Evolutionary conservation across 2,888 invertebrate species (phyloP), one percentile per base, ranked within the genome.

Genomic region (Mantis religiosa): DNA sequence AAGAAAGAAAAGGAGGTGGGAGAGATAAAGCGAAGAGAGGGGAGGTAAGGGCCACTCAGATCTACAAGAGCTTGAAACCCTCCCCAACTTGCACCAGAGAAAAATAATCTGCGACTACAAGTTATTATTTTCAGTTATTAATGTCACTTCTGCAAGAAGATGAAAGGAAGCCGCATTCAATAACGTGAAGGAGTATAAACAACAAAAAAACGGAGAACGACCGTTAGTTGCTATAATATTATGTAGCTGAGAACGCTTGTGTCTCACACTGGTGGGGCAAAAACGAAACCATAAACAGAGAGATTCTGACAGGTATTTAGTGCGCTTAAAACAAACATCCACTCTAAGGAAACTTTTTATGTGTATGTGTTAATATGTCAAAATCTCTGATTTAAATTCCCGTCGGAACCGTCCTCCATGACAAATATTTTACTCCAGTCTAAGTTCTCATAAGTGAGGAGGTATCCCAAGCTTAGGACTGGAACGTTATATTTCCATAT

Each of bases 21-120:
- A 47, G 86, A 83, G 54, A 86, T 82, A 82, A 87, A 88, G 84
- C 71, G 82, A 30, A 87, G n/a, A 89, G 84, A 85, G 28, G 87
- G 87, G 47, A 83, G 89, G 87, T 88, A 83, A 81, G 86, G 89
- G 82, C 85, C 85, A 88, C 88, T 84, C 92, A 89, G 91, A 92
- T 91, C 92, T 88, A 90, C 90, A 90, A 90, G 89, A 91, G 88
- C 85, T 83, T 87, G 88, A 82, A 84, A 82, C 84, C 87, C 89
- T 84, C 83, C 90, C 20, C 54, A 71, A 71, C 54, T 71, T 71
- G 54, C 54, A 71, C 54, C 54, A 71, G 54, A 71, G 54, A 71
- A 71, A 71, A 71, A 71, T 71, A 71, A 71, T 71, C 54, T 71
- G 54, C 54, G 25, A 71, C 54, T 71, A 71, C 54, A 71, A 71